Evolutionary conservation across 2,888 invertebrate genomes (phyloP), one percentile per base, ranked within the genome.

Genomic region (Rhagonycha fulva): DNA sequence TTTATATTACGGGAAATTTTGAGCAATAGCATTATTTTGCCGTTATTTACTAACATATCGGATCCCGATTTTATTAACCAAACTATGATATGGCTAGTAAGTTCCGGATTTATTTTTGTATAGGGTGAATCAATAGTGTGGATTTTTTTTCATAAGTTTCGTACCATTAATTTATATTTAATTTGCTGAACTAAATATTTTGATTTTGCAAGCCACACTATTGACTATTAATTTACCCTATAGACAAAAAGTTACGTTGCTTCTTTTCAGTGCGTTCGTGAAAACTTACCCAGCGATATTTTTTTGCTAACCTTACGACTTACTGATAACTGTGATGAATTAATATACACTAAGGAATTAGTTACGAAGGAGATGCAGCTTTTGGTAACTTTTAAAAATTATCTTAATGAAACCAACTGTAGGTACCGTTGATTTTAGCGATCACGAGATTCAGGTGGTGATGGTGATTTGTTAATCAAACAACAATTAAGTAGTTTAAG

Each of bases 21-120:
- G 78, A 81, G 85, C 3, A 87, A 86, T 77, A 86, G 85, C 78
- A 84, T 88, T 60, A 79, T 88, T 78, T 82, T 85, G 76, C 88
- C 88, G 83, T 88, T 96, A 70, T 90, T 96, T 77, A 91, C 94
- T 23, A 92, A 94, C 84, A 92, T 94, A 71, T 90, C 96, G 63
- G 96, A 97, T 88, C 97, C 98, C 70, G 96, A 97, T 90, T 96
- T 95, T 86, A 94, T 98, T 81, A 98, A 98, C 89, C 94, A 96
- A 88, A 92, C 93, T 78, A 94, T 97, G 84, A 92, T 96, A 84
- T 95, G 95, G 94, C 91, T 95, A 91, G 96, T 96, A 87, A 91
- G 93, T 47, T 67, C 2, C 26, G 28, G 9, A 47, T 72, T 63
- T 23, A 23, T 3, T 67, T 72, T 19, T 63, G 62, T 26, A 11